These are phyloP conservation scores for Puffinus mauretanicus DNA, from an alignment of 2,113 vertebrate species.

Conservation along the genomic window DNA sequence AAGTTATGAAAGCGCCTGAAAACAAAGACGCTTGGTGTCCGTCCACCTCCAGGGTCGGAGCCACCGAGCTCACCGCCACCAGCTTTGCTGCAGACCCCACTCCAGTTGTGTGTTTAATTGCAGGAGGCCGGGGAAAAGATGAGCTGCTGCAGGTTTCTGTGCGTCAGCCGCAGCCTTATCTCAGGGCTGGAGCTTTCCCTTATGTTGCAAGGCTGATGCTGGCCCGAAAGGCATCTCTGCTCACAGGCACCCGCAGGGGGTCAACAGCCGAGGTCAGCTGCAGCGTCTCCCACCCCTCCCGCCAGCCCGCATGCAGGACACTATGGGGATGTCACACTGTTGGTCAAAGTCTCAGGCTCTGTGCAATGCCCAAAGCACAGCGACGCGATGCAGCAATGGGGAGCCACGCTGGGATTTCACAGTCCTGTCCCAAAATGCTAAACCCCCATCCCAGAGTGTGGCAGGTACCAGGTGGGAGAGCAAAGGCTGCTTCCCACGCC, in stretches of 20 bases:
- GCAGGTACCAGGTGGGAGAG: background rate
- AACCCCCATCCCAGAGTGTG: background rate
- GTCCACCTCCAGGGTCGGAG: background rate
- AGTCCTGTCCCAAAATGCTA: background rate
- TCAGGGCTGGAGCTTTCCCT: background rate
- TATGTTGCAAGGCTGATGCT: rapidly evolving
- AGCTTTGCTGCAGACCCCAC: background rate
- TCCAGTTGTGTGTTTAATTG: too few relatives aligned
- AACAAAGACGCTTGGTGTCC: rapidly evolving
- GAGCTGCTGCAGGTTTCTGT: background rate
- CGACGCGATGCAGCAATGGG: rapidly evolving
- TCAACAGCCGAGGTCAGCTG: background rate
- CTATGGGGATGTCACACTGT: rapidly evolving
- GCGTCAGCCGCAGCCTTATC: background rate
- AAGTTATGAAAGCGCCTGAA: background rate
- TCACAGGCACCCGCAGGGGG: rapidly evolving
- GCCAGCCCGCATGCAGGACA: rapidly evolving
- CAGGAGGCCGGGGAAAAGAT: background rate
- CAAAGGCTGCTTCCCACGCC: background rate
- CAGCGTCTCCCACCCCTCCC: background rate
- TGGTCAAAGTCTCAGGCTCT: background rate
- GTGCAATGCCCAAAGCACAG: background rate
- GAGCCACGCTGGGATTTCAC: rapidly evolving
- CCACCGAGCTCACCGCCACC: rapidly evolving
- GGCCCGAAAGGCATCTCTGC: background rate